phyloP scores from a whole-genome alignment of 1,140 invertebrate genomes.

The Atta colombica region DNA sequence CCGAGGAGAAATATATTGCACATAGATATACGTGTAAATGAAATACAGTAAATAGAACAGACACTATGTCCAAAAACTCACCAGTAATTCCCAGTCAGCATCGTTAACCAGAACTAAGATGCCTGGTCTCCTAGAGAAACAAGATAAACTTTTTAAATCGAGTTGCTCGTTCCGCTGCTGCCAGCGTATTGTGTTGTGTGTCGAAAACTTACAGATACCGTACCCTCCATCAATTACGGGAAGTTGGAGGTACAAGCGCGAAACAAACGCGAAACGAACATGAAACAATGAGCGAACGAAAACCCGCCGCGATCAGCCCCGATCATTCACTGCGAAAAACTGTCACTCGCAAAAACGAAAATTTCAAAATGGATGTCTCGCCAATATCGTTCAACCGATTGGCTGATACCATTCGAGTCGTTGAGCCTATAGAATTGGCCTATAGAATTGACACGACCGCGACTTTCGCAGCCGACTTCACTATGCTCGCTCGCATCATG shows the following conservation, averaged over 20 bases:
- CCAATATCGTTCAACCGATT: not conserved
- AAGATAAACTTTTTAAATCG: slow-evolving; percentile 45
- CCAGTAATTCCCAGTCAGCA: slow-evolving; percentile 96
- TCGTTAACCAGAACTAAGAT: slow-evolving; percentile 97
- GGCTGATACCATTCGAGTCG: not conserved
- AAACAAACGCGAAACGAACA: not conserved
- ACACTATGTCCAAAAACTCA: slow-evolving; percentile 82
- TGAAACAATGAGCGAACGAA: slow-evolving; percentile 6
- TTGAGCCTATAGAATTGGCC: not conserved
- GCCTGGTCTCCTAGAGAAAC: slow-evolving; percentile 92
- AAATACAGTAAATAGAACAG: not conserved
- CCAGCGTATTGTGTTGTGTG: not conserved
- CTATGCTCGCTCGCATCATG: not conserved
- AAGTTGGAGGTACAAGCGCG: slow-evolving; percentile 3
- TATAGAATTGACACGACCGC: not conserved
- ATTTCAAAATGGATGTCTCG: not conserved
- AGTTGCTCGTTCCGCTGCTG: not conserved
- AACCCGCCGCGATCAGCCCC: not conserved
- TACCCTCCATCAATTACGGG: slow-evolving; percentile 1
- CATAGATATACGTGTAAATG: not conserved
- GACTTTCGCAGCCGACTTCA: not conserved
- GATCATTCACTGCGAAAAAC: not conserved
- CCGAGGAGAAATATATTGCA: not conserved
- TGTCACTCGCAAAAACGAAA: not conserved
- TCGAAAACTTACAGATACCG: slow-evolving; percentile 30